These are phyloP conservation scores for Puntigrus tetrazona DNA, from an alignment of 2,113 vertebrate species.

Conservation along the genomic window DNA sequence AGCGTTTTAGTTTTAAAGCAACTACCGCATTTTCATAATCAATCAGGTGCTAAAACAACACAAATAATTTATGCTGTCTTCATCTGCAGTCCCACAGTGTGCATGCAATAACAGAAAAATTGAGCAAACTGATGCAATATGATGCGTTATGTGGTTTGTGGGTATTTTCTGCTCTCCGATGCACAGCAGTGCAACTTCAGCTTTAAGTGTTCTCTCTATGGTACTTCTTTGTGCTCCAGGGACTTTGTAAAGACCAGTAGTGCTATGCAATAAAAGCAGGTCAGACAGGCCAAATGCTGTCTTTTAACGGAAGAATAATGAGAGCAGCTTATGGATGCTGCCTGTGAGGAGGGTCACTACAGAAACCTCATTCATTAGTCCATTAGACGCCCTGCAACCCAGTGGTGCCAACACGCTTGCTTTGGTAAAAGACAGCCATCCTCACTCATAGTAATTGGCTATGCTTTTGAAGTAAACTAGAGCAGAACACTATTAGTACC, in stretches of 20 bases:
- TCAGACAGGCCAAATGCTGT: slow-evolving; percentile 15
- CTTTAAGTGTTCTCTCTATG: background rate
- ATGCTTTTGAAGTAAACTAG: slow-evolving; percentile 26
- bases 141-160: background rate
- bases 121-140: background rate
- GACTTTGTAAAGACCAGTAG: slow-evolving; percentile 27
- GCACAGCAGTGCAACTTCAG: slow-evolving; percentile 1
- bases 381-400: slow-evolving; percentile 41
- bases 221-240: slow-evolving; percentile 22
- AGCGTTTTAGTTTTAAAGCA: background rate
- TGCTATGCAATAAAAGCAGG: slow-evolving; percentile 31
- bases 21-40: background rate
- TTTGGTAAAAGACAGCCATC: slow-evolving; percentile 33
- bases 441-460: slow-evolving; percentile 35
- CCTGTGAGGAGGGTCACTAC: slow-evolving; percentile 50
- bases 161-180: background rate
- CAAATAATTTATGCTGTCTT: background rate
- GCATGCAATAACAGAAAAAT: background rate
- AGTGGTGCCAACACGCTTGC: slow-evolving; percentile 4
- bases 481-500: slow-evolving; percentile 24
- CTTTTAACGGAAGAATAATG: slow-evolving; percentile 66
- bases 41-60: background rate
- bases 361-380: slow-evolving; percentile 53
- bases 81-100: background rate
- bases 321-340: slow-evolving; percentile 61